These are phyloP conservation scores for Caenorhabditis imperialis DNA, from an alignment of 2,888 invertebrate species.

Conservation along the genomic window DNA sequence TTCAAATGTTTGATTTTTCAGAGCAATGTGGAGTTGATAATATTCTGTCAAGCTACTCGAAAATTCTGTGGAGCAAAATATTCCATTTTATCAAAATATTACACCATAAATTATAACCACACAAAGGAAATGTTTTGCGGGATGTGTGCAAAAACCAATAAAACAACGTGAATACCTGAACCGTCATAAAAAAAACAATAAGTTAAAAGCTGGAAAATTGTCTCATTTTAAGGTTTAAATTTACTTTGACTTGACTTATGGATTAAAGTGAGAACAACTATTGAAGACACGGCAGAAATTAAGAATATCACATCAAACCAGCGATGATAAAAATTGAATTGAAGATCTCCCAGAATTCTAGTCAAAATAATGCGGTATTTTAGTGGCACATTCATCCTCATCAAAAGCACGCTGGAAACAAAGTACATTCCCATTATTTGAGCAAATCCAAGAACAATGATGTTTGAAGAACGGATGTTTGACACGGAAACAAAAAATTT, in stretches of 20 bases:
- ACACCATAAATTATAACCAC: too few species aligned
- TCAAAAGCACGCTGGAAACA: constrained; percentile 94
- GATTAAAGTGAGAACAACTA: constrained; percentile 93
- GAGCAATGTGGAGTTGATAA: too few species aligned
- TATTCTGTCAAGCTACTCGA: too few species aligned
- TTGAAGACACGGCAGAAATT: constrained; percentile 93
- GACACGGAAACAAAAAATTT: constrained; percentile 99
- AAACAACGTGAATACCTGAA: too few species aligned
- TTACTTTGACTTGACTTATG: constrained; percentile 86
- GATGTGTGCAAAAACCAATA: too few species aligned
- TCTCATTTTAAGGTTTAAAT: too few species aligned
- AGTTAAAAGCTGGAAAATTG: too few species aligned
- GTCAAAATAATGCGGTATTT: constrained; percentile 85
- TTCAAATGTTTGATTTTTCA: too few species aligned
- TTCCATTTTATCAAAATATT: too few species aligned
- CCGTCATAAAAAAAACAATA: too few species aligned
- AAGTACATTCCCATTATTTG: constrained; percentile 99
- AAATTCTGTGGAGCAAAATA: too few species aligned
- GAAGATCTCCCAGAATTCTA: constrained; percentile 93
- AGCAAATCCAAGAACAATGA: constrained; percentile 94
- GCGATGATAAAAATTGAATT: constrained; percentile 98
- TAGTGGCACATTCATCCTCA: constrained; percentile 99
- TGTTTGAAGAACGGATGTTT: constrained; percentile 97
- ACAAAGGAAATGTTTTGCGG: too few species aligned
- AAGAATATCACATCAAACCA: constrained; percentile 99